Percentiles rank a stretch among this genome's conserved stretches.
Evolutionary conservation across 2,888 invertebrate genomes (phyloP).

Genomic region (Galeruca laticollis): DNA sequence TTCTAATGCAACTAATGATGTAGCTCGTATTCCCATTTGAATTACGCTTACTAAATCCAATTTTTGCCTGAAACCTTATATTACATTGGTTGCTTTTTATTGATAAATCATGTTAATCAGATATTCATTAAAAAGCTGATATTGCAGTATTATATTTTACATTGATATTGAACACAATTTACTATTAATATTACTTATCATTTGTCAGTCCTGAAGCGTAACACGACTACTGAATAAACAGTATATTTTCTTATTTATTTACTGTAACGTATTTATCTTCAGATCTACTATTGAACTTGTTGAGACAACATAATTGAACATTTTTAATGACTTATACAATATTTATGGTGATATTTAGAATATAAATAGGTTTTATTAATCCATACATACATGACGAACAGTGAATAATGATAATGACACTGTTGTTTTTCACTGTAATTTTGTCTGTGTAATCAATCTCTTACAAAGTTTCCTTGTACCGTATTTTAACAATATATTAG

Average conservation of each 20-base stretch:
- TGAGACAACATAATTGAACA: not conserved
- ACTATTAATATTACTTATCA: constrained; percentile 17
- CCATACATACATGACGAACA: not conserved
- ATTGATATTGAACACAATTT: not conserved
- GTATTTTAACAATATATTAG: not conserved
- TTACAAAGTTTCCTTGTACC: not conserved
- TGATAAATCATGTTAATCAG: not conserved
- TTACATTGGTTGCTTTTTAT: too few relatives aligned
- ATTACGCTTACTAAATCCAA: too few relatives aligned
- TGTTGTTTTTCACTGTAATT: not conserved
- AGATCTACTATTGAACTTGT: constrained; percentile 5
- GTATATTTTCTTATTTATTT: constrained; percentile 16
- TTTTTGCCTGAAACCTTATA: too few relatives aligned
- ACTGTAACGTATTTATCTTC: not conserved
- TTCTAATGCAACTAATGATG: too few relatives aligned
- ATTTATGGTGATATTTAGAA: constrained; percentile 1
- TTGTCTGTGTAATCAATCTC: not conserved
- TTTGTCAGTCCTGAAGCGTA: constrained; percentile 8
- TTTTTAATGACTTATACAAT: not conserved
- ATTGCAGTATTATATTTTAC: not conserved
- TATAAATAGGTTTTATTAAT: not conserved
- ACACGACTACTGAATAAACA: constrained; percentile 19
- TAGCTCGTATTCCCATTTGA: too few relatives aligned
- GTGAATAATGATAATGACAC: not conserved
- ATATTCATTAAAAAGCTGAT: not conserved